Evolutionary conservation across 2,113 vertebrate genomes (phyloP), one percentile per base, ranked within the genome.

Genomic region (Ardeotis arabs): DNA sequence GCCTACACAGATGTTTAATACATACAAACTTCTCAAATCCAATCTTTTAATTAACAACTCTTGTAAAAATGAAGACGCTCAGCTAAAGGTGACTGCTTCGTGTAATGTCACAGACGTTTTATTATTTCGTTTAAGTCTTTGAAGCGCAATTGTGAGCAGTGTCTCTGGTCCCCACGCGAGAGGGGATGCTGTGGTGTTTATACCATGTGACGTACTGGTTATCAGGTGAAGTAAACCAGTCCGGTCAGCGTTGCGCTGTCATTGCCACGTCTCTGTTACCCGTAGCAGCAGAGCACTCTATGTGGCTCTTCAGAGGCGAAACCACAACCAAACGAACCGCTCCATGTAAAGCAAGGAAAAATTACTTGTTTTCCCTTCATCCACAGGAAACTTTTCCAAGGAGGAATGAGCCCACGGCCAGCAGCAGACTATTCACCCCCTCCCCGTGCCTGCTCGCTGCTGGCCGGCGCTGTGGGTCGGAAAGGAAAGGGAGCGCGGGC

Each of bases 361-460:
- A 33, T 10, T 1, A 31, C 50, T 95, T 84, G 25, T 29, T 56
- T 83, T 66, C 41, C 80, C 13, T 90, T n/a, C 9, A 77, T 70
- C 24, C 31, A 77, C 37, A 94, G 73, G 52, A 81, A 81, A 52
- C 45, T 53, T 81, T 81, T 84, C 84, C 87, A 95, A 59, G 35
- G 27, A 89, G 70, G 55, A 86, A 60, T 0, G 3, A 90, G 55
- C 33, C 70, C 33, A n/a, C 0, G 52, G 84, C 58, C 83, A 94
- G 67, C 2, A 0, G 27, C 79, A 86, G 33, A 47, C 59, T 69
- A 4, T 35, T 69, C 63, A 12, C 28, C 39, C 75, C 56, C 55
- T 73, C 80, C 62, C 49, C 63, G 44, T 33, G 82, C 74, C 64
- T 45, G 28, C 69, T 70, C 1, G 0, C 52, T 62, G 68, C 72